Percentiles rank a stretch among this genome's conserved stretches.
Conservation (phyloP, 1,140 invertebrate species). For the Rhyzopertha dominica region DNA sequence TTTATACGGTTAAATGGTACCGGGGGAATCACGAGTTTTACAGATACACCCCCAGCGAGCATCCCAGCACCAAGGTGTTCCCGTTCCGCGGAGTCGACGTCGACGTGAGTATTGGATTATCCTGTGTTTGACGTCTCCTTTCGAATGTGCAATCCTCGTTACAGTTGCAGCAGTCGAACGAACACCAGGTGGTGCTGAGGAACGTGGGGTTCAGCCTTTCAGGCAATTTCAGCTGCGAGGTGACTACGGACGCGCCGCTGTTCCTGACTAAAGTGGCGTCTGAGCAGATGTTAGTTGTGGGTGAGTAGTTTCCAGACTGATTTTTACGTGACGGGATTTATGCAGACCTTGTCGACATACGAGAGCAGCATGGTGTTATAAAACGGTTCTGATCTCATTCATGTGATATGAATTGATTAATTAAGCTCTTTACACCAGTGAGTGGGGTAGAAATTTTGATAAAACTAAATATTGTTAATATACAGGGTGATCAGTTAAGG, state of each 20-base stretch:
- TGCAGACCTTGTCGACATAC: too few species aligned
- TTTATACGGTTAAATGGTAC: slow-evolving; percentile 84
- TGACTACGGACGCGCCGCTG: slow-evolving; percentile 71
- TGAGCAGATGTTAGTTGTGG: slow-evolving; percentile 65
- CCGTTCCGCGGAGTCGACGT: slow-evolving; percentile 64
- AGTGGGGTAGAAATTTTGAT: too few species aligned
- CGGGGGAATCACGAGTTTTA: slow-evolving; percentile 73
- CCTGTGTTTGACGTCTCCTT: too few species aligned
- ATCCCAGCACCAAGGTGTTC: slow-evolving; percentile 64
- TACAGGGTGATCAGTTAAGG: too few species aligned
- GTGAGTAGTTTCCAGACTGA: slow-evolving; percentile 62
- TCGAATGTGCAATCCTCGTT: too few species aligned
- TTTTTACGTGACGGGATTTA: too few species aligned
- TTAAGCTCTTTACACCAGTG: too few species aligned
- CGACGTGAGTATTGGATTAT: slow-evolving; percentile 66
- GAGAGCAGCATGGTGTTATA: too few species aligned
- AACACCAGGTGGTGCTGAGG: slow-evolving; percentile 65
- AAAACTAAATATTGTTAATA: too few species aligned
- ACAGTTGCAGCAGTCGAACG: slow-evolving; percentile 65
- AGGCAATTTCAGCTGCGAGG: slow-evolving; percentile 80
- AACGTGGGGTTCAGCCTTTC: slow-evolving; percentile 66
- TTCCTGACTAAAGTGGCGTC: slow-evolving; percentile 63
- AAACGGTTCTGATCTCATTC: too few species aligned
- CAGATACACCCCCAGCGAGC: slow-evolving; percentile 65
- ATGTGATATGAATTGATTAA: too few species aligned